Evolutionary conservation across 2,888 invertebrate species (phyloP).

Genomic region (Papilio demoleus): DNA sequence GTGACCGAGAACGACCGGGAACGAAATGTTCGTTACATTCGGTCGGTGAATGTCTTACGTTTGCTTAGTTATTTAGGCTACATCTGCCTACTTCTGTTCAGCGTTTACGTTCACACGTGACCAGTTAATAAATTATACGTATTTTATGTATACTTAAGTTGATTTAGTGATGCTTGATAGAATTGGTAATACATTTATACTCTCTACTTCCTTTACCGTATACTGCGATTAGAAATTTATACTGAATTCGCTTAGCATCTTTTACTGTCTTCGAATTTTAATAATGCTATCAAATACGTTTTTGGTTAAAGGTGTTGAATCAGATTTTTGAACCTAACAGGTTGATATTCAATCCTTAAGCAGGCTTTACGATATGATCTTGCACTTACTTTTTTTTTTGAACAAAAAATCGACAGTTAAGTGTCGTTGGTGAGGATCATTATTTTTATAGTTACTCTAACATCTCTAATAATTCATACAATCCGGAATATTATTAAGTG

Average conservation of each 20-base stretch:
- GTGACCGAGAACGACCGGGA: constrained; percentile 57
- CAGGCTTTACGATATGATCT: too few species aligned
- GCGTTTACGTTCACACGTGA: constrained; percentile 56
- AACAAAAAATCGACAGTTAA: too few species aligned
- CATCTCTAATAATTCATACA: too few species aligned
- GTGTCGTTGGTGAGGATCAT: too few species aligned
- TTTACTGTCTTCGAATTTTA: not conserved
- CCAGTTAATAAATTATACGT: constrained; percentile 48
- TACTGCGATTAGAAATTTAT: constrained; percentile 23
- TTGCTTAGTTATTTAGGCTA: constrained; percentile 28
- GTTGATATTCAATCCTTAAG: not conserved
- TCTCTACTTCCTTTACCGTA: constrained; percentile 20
- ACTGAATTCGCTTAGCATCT: constrained; percentile 17
- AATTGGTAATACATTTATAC: constrained; percentile 35
- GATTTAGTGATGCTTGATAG: constrained; percentile 37
- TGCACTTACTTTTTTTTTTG: too few species aligned
- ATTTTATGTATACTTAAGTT: constrained; percentile 49
- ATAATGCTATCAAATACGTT: constrained; percentile 10
- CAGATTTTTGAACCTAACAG: constrained; percentile 12
- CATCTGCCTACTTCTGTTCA: constrained; percentile 50
- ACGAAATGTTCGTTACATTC: not conserved
- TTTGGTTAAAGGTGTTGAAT: not conserved
- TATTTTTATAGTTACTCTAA: too few species aligned
- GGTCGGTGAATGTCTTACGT: constrained; percentile 31
- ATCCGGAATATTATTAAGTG: too few species aligned